Evolutionary conservation across 2,113 vertebrate species (phyloP), one percentile per base, ranked within the genome.

Genomic region (Lepus timidus): DNA sequence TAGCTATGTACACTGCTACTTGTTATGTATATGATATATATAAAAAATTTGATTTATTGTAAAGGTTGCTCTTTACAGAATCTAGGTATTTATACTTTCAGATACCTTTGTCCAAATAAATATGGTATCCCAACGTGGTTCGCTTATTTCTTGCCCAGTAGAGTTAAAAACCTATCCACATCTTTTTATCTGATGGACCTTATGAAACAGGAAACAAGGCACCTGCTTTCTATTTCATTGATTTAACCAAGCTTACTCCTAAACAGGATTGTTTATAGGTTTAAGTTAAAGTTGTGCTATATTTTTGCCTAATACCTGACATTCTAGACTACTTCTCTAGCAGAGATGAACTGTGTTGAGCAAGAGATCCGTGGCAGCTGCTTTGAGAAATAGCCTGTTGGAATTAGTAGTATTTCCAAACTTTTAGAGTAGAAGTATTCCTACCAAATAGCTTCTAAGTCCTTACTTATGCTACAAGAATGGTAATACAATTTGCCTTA

Each of bases 381-480:
- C 44, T 90, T 71, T 92, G 85, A 96, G 44, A 16, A 17, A 80
- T 71, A 73, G n/a, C 33, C 61, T 86, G 22, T 87, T 92, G 73
- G 36, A 84, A 85, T 92, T 88, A 62, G 33, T 82, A 85, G n/a
- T 27, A 88, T 94, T 94, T 85, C 82, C 73, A 93, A 23, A 7
- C 51, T 88, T 44, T 89, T 44, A 93, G 55, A 91, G 33, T 78
- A 39, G 81, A 94, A 79, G 12, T 67, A 33, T 82, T 87, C 20
- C 16, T 79, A 55, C 87, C 23, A 95, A 88, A 91, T 75, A 93
- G 13, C 49, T 90, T 90, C 20, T 10, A 81, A 88, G 31, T 25
- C 33, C 65, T 87, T 93, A 51, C 25, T 93, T 88, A 65, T 31
- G 31, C 31, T 36, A 9, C 7, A 58, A 58, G 55, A 58, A 58